Percentiles rank a stretch among this genome's conserved stretches.
Conservation (phyloP, 2,888 invertebrate genomes). For the Dione vanillae region DNA sequence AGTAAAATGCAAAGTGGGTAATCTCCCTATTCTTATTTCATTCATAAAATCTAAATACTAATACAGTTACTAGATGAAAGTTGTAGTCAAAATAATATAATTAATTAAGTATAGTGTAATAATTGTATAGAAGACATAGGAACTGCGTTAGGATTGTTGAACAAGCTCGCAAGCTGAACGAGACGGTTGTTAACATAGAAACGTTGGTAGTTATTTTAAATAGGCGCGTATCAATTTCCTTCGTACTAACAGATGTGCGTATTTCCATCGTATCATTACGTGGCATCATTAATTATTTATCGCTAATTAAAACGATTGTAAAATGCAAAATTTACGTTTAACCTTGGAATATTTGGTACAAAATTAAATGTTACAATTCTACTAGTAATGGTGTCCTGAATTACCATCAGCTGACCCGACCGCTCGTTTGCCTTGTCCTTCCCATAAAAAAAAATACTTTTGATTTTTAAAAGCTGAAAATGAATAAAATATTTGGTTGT, state of each 20-base stretch:
- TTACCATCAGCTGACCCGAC: too few species aligned
- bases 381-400: too few species aligned
- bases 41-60: too few species aligned
- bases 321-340: slow-evolving; percentile 30
- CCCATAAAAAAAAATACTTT: too few species aligned
- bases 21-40: too few species aligned
- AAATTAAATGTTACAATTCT: neutral
- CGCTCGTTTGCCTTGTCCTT: too few species aligned
- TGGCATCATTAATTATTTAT: slow-evolving; percentile 32
- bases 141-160: neutral
- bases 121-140: neutral
- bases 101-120: too few species aligned
- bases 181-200: neutral
- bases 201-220: slow-evolving; percentile 14
- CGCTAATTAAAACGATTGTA: slow-evolving; percentile 33
- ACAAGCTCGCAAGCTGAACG: slow-evolving; percentile 11
- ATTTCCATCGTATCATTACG: slow-evolving; percentile 28
- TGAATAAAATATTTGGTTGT: too few species aligned
- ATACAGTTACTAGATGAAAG: too few species aligned
- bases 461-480: too few species aligned
- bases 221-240: slow-evolving; percentile 29
- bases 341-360: slow-evolving; percentile 28
- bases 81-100: too few species aligned
- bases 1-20: too few species aligned
- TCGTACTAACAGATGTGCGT: slow-evolving; percentile 33